Conservation (phyloP, 2,797 vertebrate species). For the Clarias laeviceps region DNA sequence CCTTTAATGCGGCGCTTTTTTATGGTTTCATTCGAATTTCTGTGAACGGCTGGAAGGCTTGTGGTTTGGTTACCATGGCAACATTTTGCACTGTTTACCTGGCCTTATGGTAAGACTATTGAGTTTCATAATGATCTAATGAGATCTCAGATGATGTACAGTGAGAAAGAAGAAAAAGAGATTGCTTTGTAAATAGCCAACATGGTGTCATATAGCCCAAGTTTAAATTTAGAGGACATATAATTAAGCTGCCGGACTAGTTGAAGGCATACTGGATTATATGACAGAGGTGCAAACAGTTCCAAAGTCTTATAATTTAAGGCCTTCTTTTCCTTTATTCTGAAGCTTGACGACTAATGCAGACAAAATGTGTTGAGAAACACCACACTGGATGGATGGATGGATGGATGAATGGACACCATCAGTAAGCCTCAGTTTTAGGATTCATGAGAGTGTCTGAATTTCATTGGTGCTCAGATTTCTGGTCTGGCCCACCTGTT, state of each 20-base stretch:
- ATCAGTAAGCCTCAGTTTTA: constrained; percentile 10
- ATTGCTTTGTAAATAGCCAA: constrained; percentile 6
- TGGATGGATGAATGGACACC: not conserved
- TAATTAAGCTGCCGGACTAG: constrained; percentile 6
- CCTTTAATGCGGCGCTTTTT: constrained; percentile 52
- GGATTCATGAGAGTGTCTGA: constrained; percentile 34
- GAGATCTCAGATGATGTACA: not conserved
- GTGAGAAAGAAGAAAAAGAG: not conserved
- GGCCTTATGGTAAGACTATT: constrained; percentile 26
- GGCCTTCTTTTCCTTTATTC: not conserved
- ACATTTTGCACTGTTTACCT: constrained; percentile 51
- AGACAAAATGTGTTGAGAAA: constrained; percentile 21
- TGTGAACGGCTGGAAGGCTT: constrained; percentile 42
- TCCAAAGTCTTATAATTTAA: constrained; percentile 6
- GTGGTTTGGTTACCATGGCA: constrained; percentile 46
- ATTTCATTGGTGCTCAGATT: constrained; percentile 29
- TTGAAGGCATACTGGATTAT: not conserved
- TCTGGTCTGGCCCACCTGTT: constrained; percentile 48
- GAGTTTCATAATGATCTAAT: constrained; percentile 1
- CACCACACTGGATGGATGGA: not conserved
- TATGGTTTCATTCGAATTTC: constrained; percentile 47
- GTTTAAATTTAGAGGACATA: not conserved
- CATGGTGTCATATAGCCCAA: not conserved
- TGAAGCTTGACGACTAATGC: constrained; percentile 6
- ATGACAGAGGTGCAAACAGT: not conserved